Evolutionary conservation across 1,140 invertebrate species (phyloP), one percentile per base, ranked within the genome.

Genomic region (Drosophila takahashii): DNA sequence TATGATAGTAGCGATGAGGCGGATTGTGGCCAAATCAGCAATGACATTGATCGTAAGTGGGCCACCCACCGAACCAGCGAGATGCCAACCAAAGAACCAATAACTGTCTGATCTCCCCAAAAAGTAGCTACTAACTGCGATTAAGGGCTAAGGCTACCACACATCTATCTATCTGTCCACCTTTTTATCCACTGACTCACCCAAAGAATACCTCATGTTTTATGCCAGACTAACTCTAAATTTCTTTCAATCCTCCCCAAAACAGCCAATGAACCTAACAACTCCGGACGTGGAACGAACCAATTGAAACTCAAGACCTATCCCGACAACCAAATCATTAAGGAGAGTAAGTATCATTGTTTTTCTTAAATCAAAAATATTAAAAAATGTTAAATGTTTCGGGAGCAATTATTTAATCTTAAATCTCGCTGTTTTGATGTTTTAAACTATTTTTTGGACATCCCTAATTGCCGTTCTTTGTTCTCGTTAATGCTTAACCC

Each of bases 281-380:
- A 16, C 3, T 10, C 34, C 4, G 71, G 59, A 39, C 84, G 83
- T 0, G 36, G 32, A 27, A 34, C 50, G 29, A 67, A 41, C 32
- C 76, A 84, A 36, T 15, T 87, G 57, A 93, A 95, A 50, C 90
- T 97, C 51, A 95, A 94, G 91, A 96, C 96, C 0, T 96, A 97
- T 90, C 96, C 96, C 5, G 92, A 92, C 27, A 94, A 95, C 39
- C 96, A 97, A 92, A 95, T 94, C 34, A 96, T 97, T 42, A 95
- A 96, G 95, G 95, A 96, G 94, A 96, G 96, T 97, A 93, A 96
- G 95, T 95, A 81, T 56, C 6, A 27, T n/a, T 18, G 39, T 64
- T 48, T 18, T 29, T 53, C 29, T 32, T 29, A 22, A 52, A 32
- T 16, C 22, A 10, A 48, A 64, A 51, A 22, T 37, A 52, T 65